Conservation (phyloP, 2,888 invertebrate genomes). For the Anoncus sp. region DNA sequence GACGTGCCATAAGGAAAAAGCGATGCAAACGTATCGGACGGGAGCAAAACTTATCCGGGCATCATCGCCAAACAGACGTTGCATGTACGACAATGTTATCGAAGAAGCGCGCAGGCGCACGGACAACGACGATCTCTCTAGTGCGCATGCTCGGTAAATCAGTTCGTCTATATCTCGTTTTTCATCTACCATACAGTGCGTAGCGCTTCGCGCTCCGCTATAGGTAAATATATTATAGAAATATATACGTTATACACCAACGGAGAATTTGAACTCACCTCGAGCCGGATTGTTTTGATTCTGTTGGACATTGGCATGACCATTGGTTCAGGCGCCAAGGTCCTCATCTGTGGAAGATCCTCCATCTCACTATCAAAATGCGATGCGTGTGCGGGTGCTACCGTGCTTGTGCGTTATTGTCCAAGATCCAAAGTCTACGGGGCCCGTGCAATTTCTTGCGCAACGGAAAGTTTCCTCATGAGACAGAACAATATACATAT, state of each 20-base stretch:
- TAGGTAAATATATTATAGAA: not conserved
- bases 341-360: conserved; percentile 84
- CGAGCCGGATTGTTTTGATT: conserved; percentile 56
- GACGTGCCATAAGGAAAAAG: not conserved
- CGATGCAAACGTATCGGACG: not conserved
- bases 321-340: conserved; percentile 83
- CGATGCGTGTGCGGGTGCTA: not conserved
- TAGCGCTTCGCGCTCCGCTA: not conserved
- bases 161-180: not conserved
- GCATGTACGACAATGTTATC: not conserved
- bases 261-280: conserved; percentile 66
- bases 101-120: conserved; percentile 11
- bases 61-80: not conserved
- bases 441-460: conserved; percentile 18
- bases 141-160: conserved; percentile 49
- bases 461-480: conserved; percentile 28
- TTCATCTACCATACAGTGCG: not conserved
- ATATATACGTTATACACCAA: not conserved
- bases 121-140: not conserved
- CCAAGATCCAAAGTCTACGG: conserved; percentile 28
- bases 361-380: conserved; percentile 78
- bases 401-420: conserved; percentile 5
- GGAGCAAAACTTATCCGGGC: not conserved
- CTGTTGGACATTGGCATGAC: conserved; percentile 61
- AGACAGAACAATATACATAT: not conserved